Percentiles rank a stretch among this genome's conserved stretches.
Evolutionary conservation across 2,113 vertebrate species (phyloP).

Genomic region (Ovis canadensis): DNA sequence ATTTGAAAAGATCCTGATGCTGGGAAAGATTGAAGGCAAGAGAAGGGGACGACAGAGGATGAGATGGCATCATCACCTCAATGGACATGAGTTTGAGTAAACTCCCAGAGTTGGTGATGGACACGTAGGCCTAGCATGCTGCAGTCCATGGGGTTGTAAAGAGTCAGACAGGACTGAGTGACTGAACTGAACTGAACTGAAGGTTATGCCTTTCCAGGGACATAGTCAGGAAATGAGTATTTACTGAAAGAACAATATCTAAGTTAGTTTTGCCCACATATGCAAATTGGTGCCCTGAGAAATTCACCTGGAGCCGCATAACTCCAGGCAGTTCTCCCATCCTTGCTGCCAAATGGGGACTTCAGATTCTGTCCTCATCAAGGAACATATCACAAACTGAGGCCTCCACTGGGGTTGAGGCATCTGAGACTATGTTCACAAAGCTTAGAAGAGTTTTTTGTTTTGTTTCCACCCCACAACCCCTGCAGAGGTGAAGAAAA

Average conservation of each 20-base stretch:
- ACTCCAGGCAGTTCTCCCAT: background rate
- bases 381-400: background rate
- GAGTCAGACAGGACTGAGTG: background rate
- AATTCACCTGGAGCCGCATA: background rate
- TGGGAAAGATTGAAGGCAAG: background rate
- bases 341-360: background rate
- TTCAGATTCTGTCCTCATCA: background rate
- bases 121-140: background rate
- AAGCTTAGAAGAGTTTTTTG: background rate
- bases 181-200: background rate
- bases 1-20: background rate
- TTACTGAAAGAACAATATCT: background rate
- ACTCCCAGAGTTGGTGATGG: background rate
- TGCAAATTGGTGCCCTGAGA: background rate
- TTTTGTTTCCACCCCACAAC: background rate
- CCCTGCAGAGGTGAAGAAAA: background rate
- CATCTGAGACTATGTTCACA: background rate
- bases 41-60: background rate
- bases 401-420: background rate
- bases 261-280: background rate
- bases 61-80: background rate
- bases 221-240: background rate
- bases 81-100: background rate
- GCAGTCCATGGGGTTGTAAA: background rate
- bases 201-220: background rate